Conservation (phyloP, 2,113 vertebrate genomes). For the Micromys minutus region DNA sequence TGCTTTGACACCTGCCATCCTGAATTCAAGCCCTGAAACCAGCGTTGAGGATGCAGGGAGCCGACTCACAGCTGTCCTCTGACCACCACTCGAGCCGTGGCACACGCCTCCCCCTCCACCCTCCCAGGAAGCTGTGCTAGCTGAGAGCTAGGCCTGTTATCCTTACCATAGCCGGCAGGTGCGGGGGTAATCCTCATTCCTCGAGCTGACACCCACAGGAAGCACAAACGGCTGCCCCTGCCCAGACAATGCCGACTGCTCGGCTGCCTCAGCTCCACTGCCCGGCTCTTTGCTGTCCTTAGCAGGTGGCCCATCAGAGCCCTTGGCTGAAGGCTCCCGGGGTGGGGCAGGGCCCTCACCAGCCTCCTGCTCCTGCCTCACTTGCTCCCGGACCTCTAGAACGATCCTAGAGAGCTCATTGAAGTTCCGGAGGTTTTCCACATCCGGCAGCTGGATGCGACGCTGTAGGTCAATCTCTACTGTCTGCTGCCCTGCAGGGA, state of each 20-base stretch:
- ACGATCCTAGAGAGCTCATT: conserved; percentile 94
- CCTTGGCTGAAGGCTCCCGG: neutral
- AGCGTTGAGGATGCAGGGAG: neutral
- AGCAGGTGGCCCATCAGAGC: fast-evolving
- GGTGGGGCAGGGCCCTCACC: neutral
- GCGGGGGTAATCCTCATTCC: conserved; percentile 96
- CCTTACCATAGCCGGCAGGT: conserved; percentile 94
- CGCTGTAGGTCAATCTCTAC: conserved; percentile 92
- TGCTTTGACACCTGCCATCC: neutral
- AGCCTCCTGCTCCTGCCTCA: conserved; percentile 84
- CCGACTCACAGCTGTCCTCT: neutral
- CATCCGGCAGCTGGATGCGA: conserved; percentile 91
- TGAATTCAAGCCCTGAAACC: neutral
- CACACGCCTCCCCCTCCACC: too few relatives aligned
- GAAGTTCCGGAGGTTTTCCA: conserved; percentile 91
- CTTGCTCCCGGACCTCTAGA: conserved; percentile 90
- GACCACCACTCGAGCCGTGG: too few relatives aligned
- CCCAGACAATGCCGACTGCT: conserved; percentile 61
- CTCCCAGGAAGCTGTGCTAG: neutral
- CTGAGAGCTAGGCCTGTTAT: neutral
- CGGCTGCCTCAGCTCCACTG: fast-evolving
- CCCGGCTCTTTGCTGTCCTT: conserved; percentile 46
- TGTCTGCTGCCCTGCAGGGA: conserved; percentile 96
- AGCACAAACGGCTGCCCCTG: conserved; percentile 91
- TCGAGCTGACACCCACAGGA: conserved; percentile 93